Percentiles rank a stretch among this genome's conserved stretches.
Conservation (phyloP, 2,888 invertebrate genomes). For the Polydrusus cervinus region DNA sequence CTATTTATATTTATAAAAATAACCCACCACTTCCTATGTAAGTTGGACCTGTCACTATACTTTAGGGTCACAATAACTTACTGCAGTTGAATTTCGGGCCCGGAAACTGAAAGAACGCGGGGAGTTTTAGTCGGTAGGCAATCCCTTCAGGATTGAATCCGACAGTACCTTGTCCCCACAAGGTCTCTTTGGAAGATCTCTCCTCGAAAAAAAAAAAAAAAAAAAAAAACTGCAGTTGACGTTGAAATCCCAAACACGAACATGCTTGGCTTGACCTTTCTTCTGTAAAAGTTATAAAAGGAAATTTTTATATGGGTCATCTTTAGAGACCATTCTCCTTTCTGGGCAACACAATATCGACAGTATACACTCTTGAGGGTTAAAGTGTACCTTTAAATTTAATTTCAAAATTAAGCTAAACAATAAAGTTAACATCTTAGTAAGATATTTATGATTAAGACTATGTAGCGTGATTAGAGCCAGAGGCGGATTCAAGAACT, state of each 20-base stretch:
- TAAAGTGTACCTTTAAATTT: not conserved
- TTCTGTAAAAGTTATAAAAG: not conserved
- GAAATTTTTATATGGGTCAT: not conserved
- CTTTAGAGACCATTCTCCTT: not conserved
- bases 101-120: no score
- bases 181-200: no score
- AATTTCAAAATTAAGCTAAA: not conserved
- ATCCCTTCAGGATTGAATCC: no score
- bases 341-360: not conserved
- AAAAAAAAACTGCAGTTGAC: not conserved
- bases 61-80: not conserved
- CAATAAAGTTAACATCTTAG: not conserved
- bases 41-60: not conserved
- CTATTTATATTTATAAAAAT: no score
- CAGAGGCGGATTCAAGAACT: no score
- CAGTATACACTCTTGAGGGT: not conserved
- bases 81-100: no score
- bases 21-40: no score
- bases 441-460: not conserved
- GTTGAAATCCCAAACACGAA: slow-evolving; percentile 16
- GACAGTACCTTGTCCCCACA: no score
- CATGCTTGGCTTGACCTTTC: not conserved
- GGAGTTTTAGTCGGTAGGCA: no score
- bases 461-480: no score
- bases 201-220: no score